Evolutionary conservation across 2,888 invertebrate genomes (phyloP), one percentile per base, ranked within the genome.

Genomic region (Panzeria rudis): DNA sequence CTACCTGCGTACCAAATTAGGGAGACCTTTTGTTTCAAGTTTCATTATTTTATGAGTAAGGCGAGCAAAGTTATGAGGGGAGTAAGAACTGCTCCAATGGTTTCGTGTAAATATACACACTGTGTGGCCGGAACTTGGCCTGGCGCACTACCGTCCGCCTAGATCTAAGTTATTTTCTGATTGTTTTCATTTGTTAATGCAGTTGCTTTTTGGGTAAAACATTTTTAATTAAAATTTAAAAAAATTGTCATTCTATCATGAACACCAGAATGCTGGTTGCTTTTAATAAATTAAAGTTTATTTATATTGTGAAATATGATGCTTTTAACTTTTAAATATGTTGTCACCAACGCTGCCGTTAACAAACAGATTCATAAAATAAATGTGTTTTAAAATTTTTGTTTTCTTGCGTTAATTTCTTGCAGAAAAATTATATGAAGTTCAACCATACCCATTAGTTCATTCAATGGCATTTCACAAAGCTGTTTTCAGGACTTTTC

Each of bases 211-310:
- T 56, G 1, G 4, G 8, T 13, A 41, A 32, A 52, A 62, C 23
- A 54, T 62, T 71, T 69, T 52, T 62, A 71, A 71, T 71, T 71
- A 71, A 20, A 79, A 71, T 71, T 62, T 41, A n/a, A 62, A 69
- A 52, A 32, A 23, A 17, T 1, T 25, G 44, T 56, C 52, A 2
- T 47, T 29, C 7, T 44, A 23, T 20, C 9, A 5, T 2, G 23
- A 73, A 32, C 20, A 61, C 29, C 13, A 59, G 20, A 35, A n/a
- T n/a, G 6, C 25, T 78, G 41, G 6, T 35, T 78, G 41, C 32
- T 79, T 61, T 47, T 44, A 25, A 50, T 62, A 71, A 62, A 54
- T 52, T 20, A 44, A 44, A 71, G 50, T 78, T 52, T 78, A 62
- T 50, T 38, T 61, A 52, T 29, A 69, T 78, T 69, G 4, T 52